phyloP scores from a whole-genome alignment of 2,888 invertebrate genomes.

The Nemotelus pantherinus region DNA sequence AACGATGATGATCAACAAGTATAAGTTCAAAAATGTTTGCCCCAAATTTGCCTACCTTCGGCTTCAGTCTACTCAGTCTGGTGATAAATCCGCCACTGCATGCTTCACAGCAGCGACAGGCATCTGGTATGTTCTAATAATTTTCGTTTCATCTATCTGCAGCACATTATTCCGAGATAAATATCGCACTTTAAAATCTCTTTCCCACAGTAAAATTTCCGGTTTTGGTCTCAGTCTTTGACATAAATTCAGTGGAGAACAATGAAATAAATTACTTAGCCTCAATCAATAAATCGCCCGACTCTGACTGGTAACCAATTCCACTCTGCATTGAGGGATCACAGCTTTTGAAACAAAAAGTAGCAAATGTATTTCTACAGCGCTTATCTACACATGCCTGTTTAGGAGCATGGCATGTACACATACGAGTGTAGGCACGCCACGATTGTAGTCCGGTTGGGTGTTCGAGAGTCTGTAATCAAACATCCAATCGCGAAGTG shows the following conservation, averaged over 20 bases:
- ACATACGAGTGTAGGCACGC: background rate
- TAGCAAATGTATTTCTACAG: slow-evolving; percentile 15
- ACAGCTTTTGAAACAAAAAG: slow-evolving; percentile 27
- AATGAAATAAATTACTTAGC: slow-evolving; percentile 50
- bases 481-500: slow-evolving; percentile 46
- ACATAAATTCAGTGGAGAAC: slow-evolving; percentile 46
- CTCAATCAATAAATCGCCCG: slow-evolving; percentile 15
- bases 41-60: background rate
- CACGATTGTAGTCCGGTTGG: slow-evolving; percentile 6
- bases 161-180: slow-evolving; percentile 11
- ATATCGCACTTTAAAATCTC: slow-evolving; percentile 6
- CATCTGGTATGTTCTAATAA: background rate
- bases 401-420: background rate
- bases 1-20: too few species aligned
- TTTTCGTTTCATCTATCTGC: background rate
- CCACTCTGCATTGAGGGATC: background rate
- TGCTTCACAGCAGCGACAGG: background rate
- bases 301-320: background rate
- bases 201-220: slow-evolving; percentile 34
- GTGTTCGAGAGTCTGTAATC: slow-evolving; percentile 30
- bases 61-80: too few species aligned
- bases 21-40: too few species aligned
- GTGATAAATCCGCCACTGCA: background rate
- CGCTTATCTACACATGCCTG: slow-evolving; percentile 20
- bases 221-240: slow-evolving; percentile 33